Conservation (phyloP, 1,140 invertebrate species). For the Phymastichus coffea region DNA sequence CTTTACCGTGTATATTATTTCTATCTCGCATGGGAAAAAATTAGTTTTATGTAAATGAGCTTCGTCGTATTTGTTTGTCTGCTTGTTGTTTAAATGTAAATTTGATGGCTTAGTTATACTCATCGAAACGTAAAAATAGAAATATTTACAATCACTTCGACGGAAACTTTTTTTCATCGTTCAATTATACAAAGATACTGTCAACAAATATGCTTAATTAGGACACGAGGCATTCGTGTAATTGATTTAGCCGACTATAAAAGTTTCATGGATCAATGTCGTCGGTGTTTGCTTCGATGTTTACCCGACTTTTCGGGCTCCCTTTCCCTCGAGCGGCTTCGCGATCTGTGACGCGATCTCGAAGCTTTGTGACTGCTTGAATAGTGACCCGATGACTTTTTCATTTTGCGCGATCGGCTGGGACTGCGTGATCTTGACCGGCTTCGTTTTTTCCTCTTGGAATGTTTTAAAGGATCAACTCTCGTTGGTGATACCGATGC, state of each 20-base stretch:
- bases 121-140: slow-evolving; percentile 15
- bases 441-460: slow-evolving; percentile 56
- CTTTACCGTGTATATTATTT: no score
- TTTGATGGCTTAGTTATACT: not conserved
- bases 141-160: slow-evolving; percentile 27
- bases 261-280: slow-evolving; percentile 44
- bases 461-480: slow-evolving; percentile 49
- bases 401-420: slow-evolving; percentile 53
- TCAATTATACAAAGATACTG: not conserved
- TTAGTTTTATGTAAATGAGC: not conserved
- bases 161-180: not conserved
- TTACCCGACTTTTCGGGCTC: slow-evolving; percentile 48
- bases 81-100: no score
- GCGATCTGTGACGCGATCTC: slow-evolving; percentile 56
- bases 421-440: slow-evolving; percentile 59
- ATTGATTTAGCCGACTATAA: no score
- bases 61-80: no score
- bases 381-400: slow-evolving; percentile 50
- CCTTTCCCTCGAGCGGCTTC: slow-evolving; percentile 57
- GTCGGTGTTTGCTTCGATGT: slow-evolving; percentile 50
- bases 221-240: no score
- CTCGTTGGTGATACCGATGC: slow-evolving; percentile 45
- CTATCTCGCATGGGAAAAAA: slow-evolving; percentile 17
- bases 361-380: slow-evolving; percentile 58
- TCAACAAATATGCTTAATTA: not conserved